Conservation (phyloP, 2,797 vertebrate genomes). For the Gouania willdenowi region DNA sequence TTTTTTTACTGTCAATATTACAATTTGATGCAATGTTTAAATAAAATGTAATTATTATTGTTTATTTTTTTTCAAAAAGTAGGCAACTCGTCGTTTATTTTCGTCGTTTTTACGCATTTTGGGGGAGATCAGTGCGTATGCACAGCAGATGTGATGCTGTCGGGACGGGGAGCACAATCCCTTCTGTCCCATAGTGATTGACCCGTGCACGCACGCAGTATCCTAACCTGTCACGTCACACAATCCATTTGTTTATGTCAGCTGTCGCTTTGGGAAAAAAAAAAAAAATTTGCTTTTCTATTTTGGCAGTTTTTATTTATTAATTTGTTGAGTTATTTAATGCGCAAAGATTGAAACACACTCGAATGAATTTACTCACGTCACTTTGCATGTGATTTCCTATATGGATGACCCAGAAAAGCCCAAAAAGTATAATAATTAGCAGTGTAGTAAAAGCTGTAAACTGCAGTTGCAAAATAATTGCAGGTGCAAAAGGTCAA, state of each 20-base stretch:
- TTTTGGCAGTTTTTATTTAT: background rate
- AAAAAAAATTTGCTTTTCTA: background rate
- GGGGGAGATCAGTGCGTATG: constrained; percentile 12
- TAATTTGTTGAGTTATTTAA: too few relatives aligned
- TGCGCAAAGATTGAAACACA: too few relatives aligned
- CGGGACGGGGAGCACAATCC: constrained; percentile 66
- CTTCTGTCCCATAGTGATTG: constrained; percentile 36
- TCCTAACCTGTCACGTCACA: constrained; percentile 51
- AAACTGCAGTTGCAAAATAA: background rate
- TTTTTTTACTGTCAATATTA: background rate
- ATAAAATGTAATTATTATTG: too few relatives aligned
- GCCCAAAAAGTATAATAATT: too few relatives aligned
- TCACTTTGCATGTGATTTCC: background rate
- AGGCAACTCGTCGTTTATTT: background rate
- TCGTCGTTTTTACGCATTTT: constrained; percentile 1
- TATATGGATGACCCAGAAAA: too few relatives aligned
- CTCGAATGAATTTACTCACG: background rate
- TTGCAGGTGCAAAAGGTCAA: constrained; percentile 5
- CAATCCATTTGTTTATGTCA: constrained; percentile 16
- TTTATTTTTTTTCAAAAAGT: background rate
- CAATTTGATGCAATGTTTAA: too few relatives aligned
- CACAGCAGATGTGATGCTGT: constrained; percentile 60
- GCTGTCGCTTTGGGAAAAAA: background rate
- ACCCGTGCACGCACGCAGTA: constrained; percentile 2
- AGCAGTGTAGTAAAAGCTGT: too few relatives aligned